Conservation (phyloP, 1,140 invertebrate species). For the Lepidotrigona ventralis region DNA sequence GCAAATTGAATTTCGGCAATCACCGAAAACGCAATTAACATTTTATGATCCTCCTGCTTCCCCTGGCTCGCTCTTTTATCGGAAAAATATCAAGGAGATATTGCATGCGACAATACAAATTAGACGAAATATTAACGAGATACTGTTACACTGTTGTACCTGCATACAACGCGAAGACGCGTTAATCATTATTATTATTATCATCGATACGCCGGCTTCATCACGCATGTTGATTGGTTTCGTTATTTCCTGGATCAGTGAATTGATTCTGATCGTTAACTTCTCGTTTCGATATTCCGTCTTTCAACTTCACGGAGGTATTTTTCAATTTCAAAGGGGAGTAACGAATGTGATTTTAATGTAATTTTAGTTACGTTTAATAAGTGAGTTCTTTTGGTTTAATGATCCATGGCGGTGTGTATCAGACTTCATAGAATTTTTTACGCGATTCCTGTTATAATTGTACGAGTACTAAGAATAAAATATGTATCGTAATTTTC, state of each 20-base stretch:
- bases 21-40: conserved; percentile 33
- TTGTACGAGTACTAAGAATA: too few relatives aligned
- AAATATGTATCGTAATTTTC: too few relatives aligned
- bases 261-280: background rate
- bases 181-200: background rate
- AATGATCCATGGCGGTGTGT: too few relatives aligned
- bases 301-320: background rate
- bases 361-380: too few relatives aligned
- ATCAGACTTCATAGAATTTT: too few relatives aligned
- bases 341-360: background rate
- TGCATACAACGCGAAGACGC: background rate
- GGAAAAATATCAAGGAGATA: background rate
- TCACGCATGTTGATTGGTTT: background rate
- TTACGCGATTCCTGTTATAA: too few relatives aligned
- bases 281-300: background rate
- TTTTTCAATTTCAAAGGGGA: background rate
- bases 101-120: background rate
- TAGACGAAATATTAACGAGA: conserved; percentile 11
- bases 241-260: background rate
- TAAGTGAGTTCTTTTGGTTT: too few relatives aligned
- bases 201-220: background rate
- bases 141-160: background rate
- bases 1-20: conserved; percentile 32
- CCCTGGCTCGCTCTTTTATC: background rate
- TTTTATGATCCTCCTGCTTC: background rate